phyloP scores from a whole-genome alignment of 2,113 vertebrate species.

The Glaucidium brasilianum region DNA sequence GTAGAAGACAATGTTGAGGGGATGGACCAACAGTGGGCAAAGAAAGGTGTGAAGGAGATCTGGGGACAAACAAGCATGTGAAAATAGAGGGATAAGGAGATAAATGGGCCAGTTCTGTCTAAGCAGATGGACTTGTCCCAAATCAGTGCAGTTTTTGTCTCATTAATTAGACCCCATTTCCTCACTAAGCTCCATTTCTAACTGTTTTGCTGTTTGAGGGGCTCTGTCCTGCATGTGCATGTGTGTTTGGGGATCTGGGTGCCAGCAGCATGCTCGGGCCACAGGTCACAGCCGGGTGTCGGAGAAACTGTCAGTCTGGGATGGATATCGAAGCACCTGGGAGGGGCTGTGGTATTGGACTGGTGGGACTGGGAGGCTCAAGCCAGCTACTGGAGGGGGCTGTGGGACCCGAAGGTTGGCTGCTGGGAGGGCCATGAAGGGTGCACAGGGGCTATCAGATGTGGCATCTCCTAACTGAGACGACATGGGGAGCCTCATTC shows the following conservation, averaged over 20 bases:
- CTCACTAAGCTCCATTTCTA: background rate
- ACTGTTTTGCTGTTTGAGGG: background rate
- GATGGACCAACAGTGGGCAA: background rate
- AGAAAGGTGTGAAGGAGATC: background rate
- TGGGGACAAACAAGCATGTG: background rate
- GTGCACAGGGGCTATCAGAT: no score
- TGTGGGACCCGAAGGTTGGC: background rate
- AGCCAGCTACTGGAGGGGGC: background rate
- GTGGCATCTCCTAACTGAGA: background rate
- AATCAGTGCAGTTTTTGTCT: background rate
- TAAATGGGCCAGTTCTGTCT: background rate
- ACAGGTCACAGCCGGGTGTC: background rate
- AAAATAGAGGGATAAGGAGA: background rate
- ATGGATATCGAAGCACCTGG: background rate
- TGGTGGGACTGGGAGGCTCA: background rate
- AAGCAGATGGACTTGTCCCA: background rate
- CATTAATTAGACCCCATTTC: background rate
- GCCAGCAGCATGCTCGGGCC: no score
- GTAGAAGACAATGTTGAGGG: background rate
- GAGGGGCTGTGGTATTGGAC: accelerated
- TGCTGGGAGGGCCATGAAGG: background rate
- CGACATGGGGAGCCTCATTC: background rate
- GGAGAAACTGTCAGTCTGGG: background rate
- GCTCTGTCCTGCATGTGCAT: accelerated
- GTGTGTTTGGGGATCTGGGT: background rate